Evolutionary conservation across 1,140 invertebrate species (phyloP).

Genomic region (Aphaenogaster rudis): DNA sequence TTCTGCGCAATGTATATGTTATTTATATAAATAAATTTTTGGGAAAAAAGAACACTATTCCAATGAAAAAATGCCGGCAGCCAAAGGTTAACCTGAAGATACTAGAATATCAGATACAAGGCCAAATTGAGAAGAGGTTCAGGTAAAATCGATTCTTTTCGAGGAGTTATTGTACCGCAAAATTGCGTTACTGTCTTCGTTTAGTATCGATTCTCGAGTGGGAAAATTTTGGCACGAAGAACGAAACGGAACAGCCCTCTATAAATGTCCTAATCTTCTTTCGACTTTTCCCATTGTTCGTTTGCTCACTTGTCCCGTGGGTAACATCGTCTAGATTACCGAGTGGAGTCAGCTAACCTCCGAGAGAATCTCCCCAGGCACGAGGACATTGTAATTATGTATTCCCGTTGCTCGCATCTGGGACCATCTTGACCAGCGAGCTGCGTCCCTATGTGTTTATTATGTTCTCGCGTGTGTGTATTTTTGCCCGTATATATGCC

Average conservation of each 20-base stretch:
- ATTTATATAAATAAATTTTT: too few species aligned
- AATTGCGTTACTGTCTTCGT: neutral
- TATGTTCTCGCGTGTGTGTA: slow-evolving; percentile 45
- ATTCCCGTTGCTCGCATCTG: slow-evolving; percentile 78
- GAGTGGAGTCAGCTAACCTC: slow-evolving; percentile 75
- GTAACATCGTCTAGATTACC: slow-evolving; percentile 78
- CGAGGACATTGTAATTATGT: slow-evolving; percentile 80
- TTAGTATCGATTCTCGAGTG: slow-evolving; percentile 1
- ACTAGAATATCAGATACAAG: neutral
- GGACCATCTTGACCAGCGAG: slow-evolving; percentile 61
- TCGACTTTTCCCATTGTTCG: slow-evolving; percentile 72
- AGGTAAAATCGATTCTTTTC: neutral
- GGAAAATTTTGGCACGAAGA: slow-evolving; percentile 38
- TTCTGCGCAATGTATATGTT: too few species aligned
- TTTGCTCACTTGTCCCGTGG: slow-evolving; percentile 69
- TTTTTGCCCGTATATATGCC: slow-evolving; percentile 32
- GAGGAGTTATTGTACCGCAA: slow-evolving; percentile 3
- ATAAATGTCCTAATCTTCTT: slow-evolving; percentile 67
- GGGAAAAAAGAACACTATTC: too few species aligned
- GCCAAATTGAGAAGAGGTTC: neutral
- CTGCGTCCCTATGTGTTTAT: slow-evolving; percentile 54
- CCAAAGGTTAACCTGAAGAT: neutral
- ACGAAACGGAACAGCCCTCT: neutral
- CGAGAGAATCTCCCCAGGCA: slow-evolving; percentile 71
- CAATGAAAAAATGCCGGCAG: too few species aligned